These are phyloP conservation scores for Clarias laeviceps DNA, from an alignment of 2,797 vertebrate genomes.

Conservation along the genomic window DNA sequence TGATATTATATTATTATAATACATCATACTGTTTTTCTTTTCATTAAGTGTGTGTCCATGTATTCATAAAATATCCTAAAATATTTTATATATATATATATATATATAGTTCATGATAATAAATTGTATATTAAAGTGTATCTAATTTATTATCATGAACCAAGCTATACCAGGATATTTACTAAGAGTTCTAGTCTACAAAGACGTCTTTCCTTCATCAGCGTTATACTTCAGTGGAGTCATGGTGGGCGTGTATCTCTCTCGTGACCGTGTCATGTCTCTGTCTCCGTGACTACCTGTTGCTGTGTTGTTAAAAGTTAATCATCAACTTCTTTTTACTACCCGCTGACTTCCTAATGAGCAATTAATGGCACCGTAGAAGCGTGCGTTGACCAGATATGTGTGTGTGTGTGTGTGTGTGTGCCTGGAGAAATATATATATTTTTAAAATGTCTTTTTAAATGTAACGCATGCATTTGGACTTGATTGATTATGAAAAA, in stretches of 20 bases:
- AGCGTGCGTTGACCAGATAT: constrained; percentile 17
- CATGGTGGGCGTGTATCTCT: constrained; percentile 13
- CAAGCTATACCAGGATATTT: not conserved
- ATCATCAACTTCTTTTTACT: constrained; percentile 58
- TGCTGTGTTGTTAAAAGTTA: constrained; percentile 49
- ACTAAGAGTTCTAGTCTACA: not conserved
- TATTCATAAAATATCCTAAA: too few species aligned
- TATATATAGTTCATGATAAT: too few species aligned
- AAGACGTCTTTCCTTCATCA: not conserved
- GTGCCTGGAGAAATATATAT: not conserved
- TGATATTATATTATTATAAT: too few species aligned
- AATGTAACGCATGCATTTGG: not conserved
- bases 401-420: constrained; percentile 14
- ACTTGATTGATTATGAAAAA: constrained; percentile 11
- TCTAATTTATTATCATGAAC: not conserved
- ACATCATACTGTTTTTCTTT: too few species aligned
- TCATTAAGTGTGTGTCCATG: too few species aligned
- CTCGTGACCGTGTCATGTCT: constrained; percentile 20
- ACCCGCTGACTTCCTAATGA: constrained; percentile 55
- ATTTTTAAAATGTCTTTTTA: too few species aligned
- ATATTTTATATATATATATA: too few species aligned
- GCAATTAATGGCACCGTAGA: constrained; percentile 53
- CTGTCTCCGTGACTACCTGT: constrained; percentile 29
- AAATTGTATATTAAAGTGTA: too few species aligned
- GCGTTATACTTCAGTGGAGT: not conserved